Percentiles rank a stretch among this genome's conserved stretches.
These are phyloP conservation scores for Conopomorpha cramerella DNA, from an alignment of 1,140 invertebrate genomes.

Conservation along the genomic window DNA sequence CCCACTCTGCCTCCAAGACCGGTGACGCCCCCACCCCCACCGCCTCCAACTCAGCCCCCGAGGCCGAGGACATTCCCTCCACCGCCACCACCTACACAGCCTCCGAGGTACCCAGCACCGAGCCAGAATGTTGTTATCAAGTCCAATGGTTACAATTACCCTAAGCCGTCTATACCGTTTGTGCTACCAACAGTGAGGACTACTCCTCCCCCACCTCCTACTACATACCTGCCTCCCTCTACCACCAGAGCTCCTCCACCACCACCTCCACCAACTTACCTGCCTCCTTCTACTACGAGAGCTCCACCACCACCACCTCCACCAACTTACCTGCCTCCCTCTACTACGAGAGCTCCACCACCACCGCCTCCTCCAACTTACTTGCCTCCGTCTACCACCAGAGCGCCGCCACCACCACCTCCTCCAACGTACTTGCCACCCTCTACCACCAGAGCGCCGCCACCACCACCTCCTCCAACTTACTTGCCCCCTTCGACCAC, in stretches of 20 bases:
- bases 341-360: not conserved
- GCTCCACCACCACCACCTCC: not conserved
- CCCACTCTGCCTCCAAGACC: slow-evolving; percentile 3
- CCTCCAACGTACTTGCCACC: slow-evolving; percentile 7
- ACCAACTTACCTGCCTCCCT: not conserved
- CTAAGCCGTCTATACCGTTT: slow-evolving; percentile 2
- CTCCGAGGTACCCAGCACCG: too few relatives aligned
- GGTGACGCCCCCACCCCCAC: slow-evolving; percentile 10
- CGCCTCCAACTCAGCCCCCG: slow-evolving; percentile 4
- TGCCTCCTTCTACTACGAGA: not conserved
- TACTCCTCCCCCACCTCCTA: slow-evolving; percentile 9
- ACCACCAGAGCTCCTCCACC: not conserved
- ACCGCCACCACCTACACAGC: slow-evolving; percentile 6
- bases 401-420: slow-evolving; percentile 6
- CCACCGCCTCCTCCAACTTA: not conserved
- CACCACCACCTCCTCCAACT: slow-evolving; percentile 5
- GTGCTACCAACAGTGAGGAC: slow-evolving; percentile 5
- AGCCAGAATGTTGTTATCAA: too few relatives aligned
- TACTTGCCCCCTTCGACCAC: slow-evolving; percentile 4
- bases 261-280: not conserved
- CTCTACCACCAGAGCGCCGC: slow-evolving; percentile 1
- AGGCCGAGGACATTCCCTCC: slow-evolving; percentile 9
- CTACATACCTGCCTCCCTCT: not conserved
- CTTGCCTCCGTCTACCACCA: slow-evolving; percentile 6
- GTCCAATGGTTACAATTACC: slow-evolving; percentile 1